Evolutionary conservation across 2,113 vertebrate genomes (phyloP).

Genomic region (Chlorodrepanis virens): DNA sequence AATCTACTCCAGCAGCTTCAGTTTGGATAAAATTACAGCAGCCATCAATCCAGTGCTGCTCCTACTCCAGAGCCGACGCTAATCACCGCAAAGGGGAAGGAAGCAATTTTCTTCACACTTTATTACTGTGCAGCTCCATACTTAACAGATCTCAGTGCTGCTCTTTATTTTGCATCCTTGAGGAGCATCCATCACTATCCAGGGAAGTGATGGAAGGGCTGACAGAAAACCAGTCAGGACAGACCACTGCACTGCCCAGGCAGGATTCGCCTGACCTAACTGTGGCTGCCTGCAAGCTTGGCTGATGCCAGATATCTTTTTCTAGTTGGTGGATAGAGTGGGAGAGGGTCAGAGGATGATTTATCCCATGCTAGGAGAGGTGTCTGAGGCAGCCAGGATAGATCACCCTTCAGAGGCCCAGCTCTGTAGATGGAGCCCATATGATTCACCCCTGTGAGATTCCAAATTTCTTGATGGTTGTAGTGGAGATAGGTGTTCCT

Average conservation of each 20-base stretch:
- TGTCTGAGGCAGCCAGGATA: background rate
- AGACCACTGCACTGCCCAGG: background rate
- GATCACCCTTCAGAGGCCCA: background rate
- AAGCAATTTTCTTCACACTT: slow-evolving; percentile 50
- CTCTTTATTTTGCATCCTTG: background rate
- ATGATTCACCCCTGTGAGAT: background rate
- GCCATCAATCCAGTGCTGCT: background rate
- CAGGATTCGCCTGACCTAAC: background rate
- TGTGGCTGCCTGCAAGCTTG: background rate
- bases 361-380: background rate
- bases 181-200: background rate
- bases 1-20: background rate
- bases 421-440: background rate
- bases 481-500: background rate
- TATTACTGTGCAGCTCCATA: background rate
- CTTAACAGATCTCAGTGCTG: background rate
- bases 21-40: background rate
- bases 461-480: background rate
- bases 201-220: background rate
- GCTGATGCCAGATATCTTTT: background rate
- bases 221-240: background rate
- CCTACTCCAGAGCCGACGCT: background rate
- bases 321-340: background rate
- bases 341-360: background rate
- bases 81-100: slow-evolving; percentile 10